Conservation (phyloP, 2,797 vertebrate genomes). For the Chelon auratus region DNA sequence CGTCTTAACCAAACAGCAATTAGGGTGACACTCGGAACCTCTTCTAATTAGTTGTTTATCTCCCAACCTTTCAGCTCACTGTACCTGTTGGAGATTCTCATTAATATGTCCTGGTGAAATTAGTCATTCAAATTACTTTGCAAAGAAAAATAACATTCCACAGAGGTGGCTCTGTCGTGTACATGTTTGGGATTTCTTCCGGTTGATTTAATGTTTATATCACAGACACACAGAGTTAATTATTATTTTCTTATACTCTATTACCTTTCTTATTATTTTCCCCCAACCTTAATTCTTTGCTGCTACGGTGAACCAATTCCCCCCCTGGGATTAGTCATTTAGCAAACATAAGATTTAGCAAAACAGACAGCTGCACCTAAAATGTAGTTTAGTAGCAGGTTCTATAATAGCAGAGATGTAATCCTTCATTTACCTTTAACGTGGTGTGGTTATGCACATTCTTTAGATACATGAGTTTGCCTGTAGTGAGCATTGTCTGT, state of each 20-base stretch:
- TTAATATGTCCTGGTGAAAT: conserved; percentile 55
- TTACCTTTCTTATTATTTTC: conserved; percentile 22
- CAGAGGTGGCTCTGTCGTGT: neutral
- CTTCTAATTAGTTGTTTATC: conserved; percentile 71
- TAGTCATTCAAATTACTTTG: conserved; percentile 33
- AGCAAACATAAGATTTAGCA: neutral
- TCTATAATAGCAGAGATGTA: neutral
- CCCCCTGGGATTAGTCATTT: neutral
- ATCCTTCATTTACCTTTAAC: neutral
- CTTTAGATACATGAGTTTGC: neutral
- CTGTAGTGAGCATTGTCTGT: neutral
- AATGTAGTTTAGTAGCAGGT: neutral
- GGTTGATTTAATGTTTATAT: conserved; percentile 20
- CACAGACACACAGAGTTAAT: neutral
- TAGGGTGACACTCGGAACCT: conserved; percentile 50
- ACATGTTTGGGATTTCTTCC: conserved; percentile 16
- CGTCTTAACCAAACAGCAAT: conserved; percentile 53
- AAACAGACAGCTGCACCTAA: neutral
- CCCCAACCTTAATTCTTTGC: conserved; percentile 2
- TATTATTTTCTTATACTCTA: conserved; percentile 21
- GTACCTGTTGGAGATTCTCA: conserved; percentile 42
- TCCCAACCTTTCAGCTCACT: conserved; percentile 41
- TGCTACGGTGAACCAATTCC: neutral
- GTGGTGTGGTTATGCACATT: neutral
- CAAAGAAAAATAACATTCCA: conserved; percentile 30